Evolutionary conservation across 1,140 invertebrate genomes (phyloP).

Genomic region (Ceratitis capitata): DNA sequence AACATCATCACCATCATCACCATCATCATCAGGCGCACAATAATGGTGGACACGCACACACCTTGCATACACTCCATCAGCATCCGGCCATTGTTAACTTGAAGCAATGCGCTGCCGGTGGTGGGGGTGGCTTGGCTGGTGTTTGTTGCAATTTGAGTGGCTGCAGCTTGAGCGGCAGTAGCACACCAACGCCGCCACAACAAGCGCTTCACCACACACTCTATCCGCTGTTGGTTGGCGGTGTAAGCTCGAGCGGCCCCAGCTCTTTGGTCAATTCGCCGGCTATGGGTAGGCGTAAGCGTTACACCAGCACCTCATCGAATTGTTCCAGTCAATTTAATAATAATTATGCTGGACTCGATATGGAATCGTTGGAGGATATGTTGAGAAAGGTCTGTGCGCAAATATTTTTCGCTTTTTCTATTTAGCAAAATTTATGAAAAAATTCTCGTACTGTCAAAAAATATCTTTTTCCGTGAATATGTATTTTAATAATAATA

Average conservation of each 20-base stretch:
- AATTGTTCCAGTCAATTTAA: constrained; percentile 68
- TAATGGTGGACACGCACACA: constrained; percentile 43
- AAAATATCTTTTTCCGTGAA: no score
- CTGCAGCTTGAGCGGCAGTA: constrained; percentile 48
- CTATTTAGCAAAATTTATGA: no score
- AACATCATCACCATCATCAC: constrained; percentile 51
- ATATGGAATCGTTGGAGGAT: constrained; percentile 83
- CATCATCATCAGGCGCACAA: constrained; percentile 47
- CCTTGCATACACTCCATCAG: constrained; percentile 42
- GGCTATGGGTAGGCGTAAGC: constrained; percentile 58
- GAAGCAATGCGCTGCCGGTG: constrained; percentile 40
- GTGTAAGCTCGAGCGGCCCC: constrained; percentile 56
- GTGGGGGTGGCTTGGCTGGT: background rate
- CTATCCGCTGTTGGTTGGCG: constrained; percentile 53
- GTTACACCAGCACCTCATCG: constrained; percentile 62
- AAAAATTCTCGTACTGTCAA: no score
- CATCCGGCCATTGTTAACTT: constrained; percentile 47
- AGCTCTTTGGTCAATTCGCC: constrained; percentile 62
- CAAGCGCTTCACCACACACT: constrained; percentile 55
- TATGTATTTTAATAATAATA: no score
- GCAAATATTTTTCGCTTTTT: constrained; percentile 59
- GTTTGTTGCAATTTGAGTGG: constrained; percentile 7
- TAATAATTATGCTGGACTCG: constrained; percentile 77
- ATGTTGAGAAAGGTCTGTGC: constrained; percentile 87
- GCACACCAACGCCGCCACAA: constrained; percentile 42